Base-by-base conservation (phyloP, 2,797 vertebrate species). In the Neomorphus geoffroyi region DNA sequence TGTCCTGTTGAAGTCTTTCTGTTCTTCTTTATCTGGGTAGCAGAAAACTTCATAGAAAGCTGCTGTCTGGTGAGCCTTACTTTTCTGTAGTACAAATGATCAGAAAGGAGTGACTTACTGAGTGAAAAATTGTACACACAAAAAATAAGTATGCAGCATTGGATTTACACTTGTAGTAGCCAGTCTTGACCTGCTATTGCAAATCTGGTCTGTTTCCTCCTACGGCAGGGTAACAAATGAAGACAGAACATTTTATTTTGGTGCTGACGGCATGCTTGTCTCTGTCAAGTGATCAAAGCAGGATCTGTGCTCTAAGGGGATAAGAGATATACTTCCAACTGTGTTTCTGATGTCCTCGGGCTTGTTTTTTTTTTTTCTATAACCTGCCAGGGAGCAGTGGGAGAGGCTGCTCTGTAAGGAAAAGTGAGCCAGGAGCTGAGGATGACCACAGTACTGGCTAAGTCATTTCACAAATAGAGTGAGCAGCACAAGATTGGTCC, bases 401-500 rank as follows among this genome's bases (percentile, higher is more conserved):
- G 39, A 30, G 48, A 67, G 50, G 15, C 61, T 45, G 50, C 6
- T 81, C 8, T 15, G 2, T 30, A 43, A 73, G 27, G 37, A 33
- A 53, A 48, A 14, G 41, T 3, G 23, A 77, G 21, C 37, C 3
- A 1, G 46, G 57, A 87, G 10, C 64, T 62, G 43, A 65, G 51
- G 9, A 16, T 69, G 33, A 54, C 27, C 39, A 24, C 3, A 2
- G 17, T 6, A 27, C 22, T 0, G 1, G 9, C 28, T 60, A 32
- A 48, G 43, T 78, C 28, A 23, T 28, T 33, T 57, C 48, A 27
- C 26, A 62, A 24, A 27, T 54, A n/a, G 43, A 18, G 37, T 57
- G n/a, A 56, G 51, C 33, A 30, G 39, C 24, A 28, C 0, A 1
- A 32, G 8, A 4, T 18, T 60, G 19, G 30, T 48, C 33, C 41